These are phyloP conservation scores for Chouioia cunea DNA, from an alignment of 2,888 invertebrate genomes.

Conservation along the genomic window DNA sequence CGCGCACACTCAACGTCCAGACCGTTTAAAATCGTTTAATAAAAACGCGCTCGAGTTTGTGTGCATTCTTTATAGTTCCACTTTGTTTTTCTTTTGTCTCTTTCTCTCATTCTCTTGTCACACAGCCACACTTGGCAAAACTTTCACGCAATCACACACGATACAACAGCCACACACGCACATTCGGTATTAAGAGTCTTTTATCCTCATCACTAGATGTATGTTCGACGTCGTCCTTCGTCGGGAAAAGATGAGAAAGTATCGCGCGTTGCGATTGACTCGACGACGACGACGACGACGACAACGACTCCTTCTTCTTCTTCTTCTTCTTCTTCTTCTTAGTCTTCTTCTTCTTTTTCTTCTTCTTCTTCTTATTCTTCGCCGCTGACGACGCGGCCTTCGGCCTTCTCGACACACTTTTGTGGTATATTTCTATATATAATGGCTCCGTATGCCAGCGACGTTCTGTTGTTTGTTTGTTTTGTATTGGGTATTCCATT, in stretches of 20 bases:
- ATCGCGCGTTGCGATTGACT: too few relatives aligned
- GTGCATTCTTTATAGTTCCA: neutral
- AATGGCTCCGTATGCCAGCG: neutral
- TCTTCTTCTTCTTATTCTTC: constrained; percentile 3
- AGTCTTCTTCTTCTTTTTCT: neutral
- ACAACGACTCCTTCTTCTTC: neutral
- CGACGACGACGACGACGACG: too few relatives aligned
- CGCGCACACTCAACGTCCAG: constrained; percentile 1
- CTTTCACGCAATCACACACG: too few relatives aligned
- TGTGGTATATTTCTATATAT: neutral
- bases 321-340: neutral
- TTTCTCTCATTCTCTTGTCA: too few relatives aligned
- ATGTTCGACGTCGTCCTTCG: too few relatives aligned
- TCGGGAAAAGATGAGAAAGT: too few relatives aligned
- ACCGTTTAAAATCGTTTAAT: neutral
- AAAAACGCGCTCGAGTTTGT: neutral
- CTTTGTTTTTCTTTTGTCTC: too few relatives aligned
- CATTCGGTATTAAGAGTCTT: too few relatives aligned
- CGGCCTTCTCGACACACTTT: neutral
- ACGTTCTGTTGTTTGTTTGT: constrained; percentile 1
- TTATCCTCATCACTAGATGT: too few relatives aligned
- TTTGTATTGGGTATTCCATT: neutral
- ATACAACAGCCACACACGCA: neutral
- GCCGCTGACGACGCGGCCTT: constrained; percentile 2
- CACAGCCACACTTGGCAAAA: too few relatives aligned